Conservation (phyloP, 1,140 invertebrate genomes). For the Zaprionus camerounensis region DNA sequence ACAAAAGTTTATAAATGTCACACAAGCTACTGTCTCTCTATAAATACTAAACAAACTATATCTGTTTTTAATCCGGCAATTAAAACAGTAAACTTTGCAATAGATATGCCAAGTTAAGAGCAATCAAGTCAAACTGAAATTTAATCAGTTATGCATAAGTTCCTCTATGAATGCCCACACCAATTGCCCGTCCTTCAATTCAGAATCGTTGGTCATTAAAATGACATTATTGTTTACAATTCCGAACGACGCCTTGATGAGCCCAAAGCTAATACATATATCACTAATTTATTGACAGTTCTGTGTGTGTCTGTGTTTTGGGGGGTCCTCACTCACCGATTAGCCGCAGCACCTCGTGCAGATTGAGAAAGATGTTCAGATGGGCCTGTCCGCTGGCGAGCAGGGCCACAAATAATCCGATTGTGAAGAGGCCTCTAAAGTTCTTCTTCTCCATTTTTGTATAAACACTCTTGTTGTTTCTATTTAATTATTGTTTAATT, state of each 20-base stretch:
- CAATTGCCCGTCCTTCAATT: neutral
- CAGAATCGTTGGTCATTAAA: neutral
- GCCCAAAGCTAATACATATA: neutral
- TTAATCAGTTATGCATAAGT: too few species aligned
- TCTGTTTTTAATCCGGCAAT: too few species aligned
- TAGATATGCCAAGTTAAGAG: too few species aligned
- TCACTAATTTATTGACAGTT: neutral
- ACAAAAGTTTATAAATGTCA: too few species aligned
- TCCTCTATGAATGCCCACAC: neutral
- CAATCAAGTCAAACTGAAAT: too few species aligned
- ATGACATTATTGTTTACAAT: conserved; percentile 4
- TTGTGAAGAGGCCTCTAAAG: conserved; percentile 59
- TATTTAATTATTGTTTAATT: conserved; percentile 34
- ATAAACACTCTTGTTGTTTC: conserved; percentile 9
- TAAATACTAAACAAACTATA: too few species aligned
- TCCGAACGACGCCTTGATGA: neutral
- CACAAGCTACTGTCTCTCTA: too few species aligned
- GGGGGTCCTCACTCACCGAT: conserved; percentile 77
- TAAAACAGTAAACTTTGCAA: too few species aligned
- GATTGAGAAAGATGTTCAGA: conserved; percentile 84
- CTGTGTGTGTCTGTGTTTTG: neutral
- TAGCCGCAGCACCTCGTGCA: conserved; percentile 84
- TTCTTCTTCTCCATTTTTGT: conserved; percentile 59
- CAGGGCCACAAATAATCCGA: conserved; percentile 78
- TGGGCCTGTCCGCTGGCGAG: conserved; percentile 65